Evolutionary conservation across 2,113 vertebrate species (phyloP), one percentile per base, ranked within the genome.

Genomic region (Chloropsis cyanopogon): DNA sequence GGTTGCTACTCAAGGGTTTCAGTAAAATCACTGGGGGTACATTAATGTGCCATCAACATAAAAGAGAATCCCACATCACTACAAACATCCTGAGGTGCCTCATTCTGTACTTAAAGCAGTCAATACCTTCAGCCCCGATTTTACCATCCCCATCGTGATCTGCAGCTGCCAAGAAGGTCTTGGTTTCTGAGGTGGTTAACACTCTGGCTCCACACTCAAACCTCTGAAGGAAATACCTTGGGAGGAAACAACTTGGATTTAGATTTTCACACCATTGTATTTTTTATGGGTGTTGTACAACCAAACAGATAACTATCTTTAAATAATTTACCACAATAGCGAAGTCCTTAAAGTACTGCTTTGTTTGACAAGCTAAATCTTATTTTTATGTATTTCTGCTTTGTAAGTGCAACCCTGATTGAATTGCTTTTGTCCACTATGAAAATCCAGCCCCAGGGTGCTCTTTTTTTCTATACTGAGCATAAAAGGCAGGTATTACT

Each of bases 111-210:
- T 16, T 66, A 53, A 75, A 41, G 20, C 4, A 4, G n/a, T 31
- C 61, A 94, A 10, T 97, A 99, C 99, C 99, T 5, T 99, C 98
- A 82, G 95, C 98, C 95, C 99, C 99, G 47, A 99, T 99, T 97
- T 96, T 99, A 41, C 99, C 99, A n/a, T 99, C 99, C 39, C 98
- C 98, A 11, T 99, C 98, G 11, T 98, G 98, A 86, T 99, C 99
- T 54, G 98, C 99, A 52, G 98, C 98, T 60, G 98, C 98, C 95
- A 99, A 83, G 90, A 99, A 97, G 69, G 96, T 98, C 97, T 99
- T 99, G 86, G 98, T 98, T 97, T 99, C 99, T 79, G 98, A 98
- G 41, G 97, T 84, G 2, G 98, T 99, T 97, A 99, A 96, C 73
- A 98, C 98, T 90, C 99, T 98, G 19, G 99, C 99, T 50, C 97